phyloP scores from a whole-genome alignment of 2,888 invertebrate genomes.

The Drosophila rubida region DNA sequence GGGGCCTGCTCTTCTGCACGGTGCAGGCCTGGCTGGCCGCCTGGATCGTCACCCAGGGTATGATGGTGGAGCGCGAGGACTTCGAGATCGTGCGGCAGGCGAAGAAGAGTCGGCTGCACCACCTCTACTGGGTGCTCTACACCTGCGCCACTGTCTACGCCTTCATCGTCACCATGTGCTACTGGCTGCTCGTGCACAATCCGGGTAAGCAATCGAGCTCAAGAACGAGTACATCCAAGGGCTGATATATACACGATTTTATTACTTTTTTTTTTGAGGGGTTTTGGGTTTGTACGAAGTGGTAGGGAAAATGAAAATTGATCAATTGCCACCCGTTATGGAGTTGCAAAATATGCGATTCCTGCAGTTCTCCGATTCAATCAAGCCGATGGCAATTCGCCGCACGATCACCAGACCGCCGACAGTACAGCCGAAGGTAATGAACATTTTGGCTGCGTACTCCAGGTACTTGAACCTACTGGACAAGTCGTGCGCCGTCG shows the following conservation, averaged over 20 bases:
- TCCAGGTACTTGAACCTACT: slow-evolving; percentile 31
- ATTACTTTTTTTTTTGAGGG: too few relatives aligned
- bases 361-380: slow-evolving; percentile 42
- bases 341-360: slow-evolving; percentile 24
- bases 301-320: not conserved
- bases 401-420: slow-evolving; percentile 24
- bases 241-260: too few relatives aligned
- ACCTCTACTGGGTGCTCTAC: slow-evolving; percentile 84
- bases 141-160: slow-evolving; percentile 85
- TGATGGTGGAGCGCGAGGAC: slow-evolving; percentile 85
- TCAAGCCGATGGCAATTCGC: slow-evolving; percentile 6
- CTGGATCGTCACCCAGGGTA: slow-evolving; percentile 85
- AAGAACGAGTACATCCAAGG: not conserved
- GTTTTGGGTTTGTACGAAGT: not conserved
- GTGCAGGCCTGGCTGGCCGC: slow-evolving; percentile 85
- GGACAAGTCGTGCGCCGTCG: not conserved
- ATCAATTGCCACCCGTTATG: slow-evolving; percentile 1
- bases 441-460: slow-evolving; percentile 50
- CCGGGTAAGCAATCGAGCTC: slow-evolving; percentile 86
- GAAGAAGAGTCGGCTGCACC: slow-evolving; percentile 84
- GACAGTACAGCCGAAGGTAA: slow-evolving; percentile 54
- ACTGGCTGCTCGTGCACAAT: slow-evolving; percentile 88
- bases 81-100: slow-evolving; percentile 85
- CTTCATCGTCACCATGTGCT: slow-evolving; percentile 85
- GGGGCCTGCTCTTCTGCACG: slow-evolving; percentile 84